A percentile compares a stretch with the other conserved stretches of the same genome.
Conservation (phyloP, 2,113 vertebrate genomes). For the Pycnonotus jocosus region DNA sequence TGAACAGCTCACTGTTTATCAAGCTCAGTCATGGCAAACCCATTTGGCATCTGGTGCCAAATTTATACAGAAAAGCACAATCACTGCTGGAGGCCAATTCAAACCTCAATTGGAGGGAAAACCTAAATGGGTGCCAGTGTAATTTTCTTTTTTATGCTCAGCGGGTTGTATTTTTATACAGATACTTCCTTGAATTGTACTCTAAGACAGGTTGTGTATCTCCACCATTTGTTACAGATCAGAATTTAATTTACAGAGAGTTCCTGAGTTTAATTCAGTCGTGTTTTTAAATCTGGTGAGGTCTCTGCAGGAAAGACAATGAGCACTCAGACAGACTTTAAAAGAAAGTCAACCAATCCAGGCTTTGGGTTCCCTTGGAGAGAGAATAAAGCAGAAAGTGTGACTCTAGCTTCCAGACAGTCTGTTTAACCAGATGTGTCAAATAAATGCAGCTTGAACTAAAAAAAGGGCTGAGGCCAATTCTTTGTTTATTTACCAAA, state of each 20-base stretch:
- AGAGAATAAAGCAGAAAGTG: background rate
- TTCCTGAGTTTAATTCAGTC: background rate
- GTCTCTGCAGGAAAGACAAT: background rate
- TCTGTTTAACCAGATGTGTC: constrained; percentile 31
- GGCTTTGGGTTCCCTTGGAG: background rate
- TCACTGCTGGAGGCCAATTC: background rate
- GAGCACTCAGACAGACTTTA: background rate
- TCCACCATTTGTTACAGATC: background rate
- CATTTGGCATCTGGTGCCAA: background rate
- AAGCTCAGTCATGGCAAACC: background rate
- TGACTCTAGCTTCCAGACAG: background rate
- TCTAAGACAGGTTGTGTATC: background rate
- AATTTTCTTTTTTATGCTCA: background rate
- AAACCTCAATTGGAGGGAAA: background rate
- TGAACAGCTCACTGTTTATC: background rate
- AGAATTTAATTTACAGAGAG: background rate
- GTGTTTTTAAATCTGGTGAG: background rate
- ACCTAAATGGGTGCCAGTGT: background rate
- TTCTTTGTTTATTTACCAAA: constrained; percentile 28
- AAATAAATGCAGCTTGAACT: background rate
- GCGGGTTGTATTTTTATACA: background rate
- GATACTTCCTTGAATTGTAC: background rate
- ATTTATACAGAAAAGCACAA: background rate
- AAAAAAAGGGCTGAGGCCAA: background rate
- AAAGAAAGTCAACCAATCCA: background rate